Conservation (phyloP, 2,888 invertebrate species). For the Drosophila nr. perissopoda region DNA sequence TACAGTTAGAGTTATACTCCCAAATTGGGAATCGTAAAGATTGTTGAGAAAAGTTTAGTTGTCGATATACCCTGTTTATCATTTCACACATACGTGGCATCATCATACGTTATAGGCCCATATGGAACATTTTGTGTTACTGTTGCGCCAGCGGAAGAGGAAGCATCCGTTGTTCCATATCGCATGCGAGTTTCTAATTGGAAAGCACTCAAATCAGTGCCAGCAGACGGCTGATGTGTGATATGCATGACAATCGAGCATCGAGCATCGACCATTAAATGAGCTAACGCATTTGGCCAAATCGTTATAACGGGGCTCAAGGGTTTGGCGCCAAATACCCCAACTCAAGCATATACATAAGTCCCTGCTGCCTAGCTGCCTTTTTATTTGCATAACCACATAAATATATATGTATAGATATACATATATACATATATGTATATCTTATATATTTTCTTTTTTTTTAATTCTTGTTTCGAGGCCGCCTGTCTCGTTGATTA, state of each 20-base stretch:
- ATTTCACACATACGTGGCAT: slow-evolving; percentile 5
- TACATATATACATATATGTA: not conserved
- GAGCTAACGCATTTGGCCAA: slow-evolving; percentile 17
- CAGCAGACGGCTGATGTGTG: slow-evolving; percentile 35
- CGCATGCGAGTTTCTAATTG: slow-evolving; percentile 70
- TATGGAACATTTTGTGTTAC: slow-evolving; percentile 27
- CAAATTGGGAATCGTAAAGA: not conserved
- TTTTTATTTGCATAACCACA: not conserved
- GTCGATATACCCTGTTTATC: not conserved
- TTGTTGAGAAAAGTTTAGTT: not conserved
- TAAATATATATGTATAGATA: not conserved
- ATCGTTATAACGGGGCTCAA: slow-evolving; percentile 25
- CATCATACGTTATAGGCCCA: slow-evolving; percentile 15
- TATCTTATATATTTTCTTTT: not conserved
- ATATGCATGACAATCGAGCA: slow-evolving; percentile 55
- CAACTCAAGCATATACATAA: slow-evolving; percentile 7
- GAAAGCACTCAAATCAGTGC: slow-evolving; percentile 74
- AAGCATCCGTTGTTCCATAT: slow-evolving; percentile 24
- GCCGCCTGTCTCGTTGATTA: slow-evolving; percentile 28
- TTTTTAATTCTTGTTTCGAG: slow-evolving; percentile 19
- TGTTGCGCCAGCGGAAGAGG: slow-evolving; percentile 20
- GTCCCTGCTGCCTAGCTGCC: slow-evolving; percentile 3
- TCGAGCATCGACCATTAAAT: slow-evolving; percentile 11
- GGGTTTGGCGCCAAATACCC: slow-evolving; percentile 37
- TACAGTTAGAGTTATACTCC: not conserved